Conservation (phyloP, 2,888 invertebrate species). For the Tortrix viridana region DNA sequence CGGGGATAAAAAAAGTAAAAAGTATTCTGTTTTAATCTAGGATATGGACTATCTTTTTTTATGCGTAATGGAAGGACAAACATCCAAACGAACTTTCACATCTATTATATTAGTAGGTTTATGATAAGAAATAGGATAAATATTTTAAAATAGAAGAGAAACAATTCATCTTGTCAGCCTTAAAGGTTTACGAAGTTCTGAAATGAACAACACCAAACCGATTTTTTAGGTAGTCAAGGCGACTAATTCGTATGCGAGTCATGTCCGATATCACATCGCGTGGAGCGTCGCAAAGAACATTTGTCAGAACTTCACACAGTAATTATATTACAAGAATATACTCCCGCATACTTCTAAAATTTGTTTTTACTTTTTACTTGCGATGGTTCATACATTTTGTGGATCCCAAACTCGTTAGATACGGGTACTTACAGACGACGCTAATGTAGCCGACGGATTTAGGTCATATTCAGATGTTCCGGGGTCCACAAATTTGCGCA, state of each 20-base stretch:
- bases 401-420: slow-evolving; percentile 16
- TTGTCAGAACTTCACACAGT: slow-evolving; percentile 66
- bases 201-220: slow-evolving; percentile 17
- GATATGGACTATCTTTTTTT: no score
- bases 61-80: no score
- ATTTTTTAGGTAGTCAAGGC: slow-evolving; percentile 16
- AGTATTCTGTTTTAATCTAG: no score
- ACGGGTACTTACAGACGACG: slow-evolving; percentile 25
- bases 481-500: slow-evolving; percentile 36
- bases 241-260: slow-evolving; percentile 67
- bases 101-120: no score
- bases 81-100: no score
- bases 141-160: not conserved
- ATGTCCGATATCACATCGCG: slow-evolving; percentile 62
- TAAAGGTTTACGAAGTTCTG: slow-evolving; percentile 4
- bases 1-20: no score
- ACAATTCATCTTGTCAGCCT: not conserved
- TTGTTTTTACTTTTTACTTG: slow-evolving; percentile 17
- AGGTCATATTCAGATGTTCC: slow-evolving; percentile 1
- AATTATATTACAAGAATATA: slow-evolving; percentile 37
- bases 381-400: slow-evolving; percentile 8
- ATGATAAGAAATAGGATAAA: not conserved
- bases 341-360: slow-evolving; percentile 15
- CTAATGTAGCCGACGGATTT: slow-evolving; percentile 9
- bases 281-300: slow-evolving; percentile 69